phyloP scores from a whole-genome alignment of 2,113 vertebrate genomes.

The Sylvilagus bachmani region DNA sequence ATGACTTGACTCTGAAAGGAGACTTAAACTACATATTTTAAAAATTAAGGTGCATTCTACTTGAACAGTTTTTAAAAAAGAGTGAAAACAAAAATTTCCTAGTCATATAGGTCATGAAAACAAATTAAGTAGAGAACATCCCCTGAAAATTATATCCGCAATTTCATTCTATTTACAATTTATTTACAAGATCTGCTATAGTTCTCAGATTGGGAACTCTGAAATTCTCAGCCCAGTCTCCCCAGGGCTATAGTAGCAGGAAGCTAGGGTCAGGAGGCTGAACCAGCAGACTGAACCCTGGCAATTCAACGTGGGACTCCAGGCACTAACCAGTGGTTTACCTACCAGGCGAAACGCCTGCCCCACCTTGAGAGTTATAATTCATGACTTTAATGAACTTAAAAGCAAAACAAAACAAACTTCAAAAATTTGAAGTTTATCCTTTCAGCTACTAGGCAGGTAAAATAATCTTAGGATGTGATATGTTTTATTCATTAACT shows the following conservation, averaged over 20 bases:
- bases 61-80: slow-evolving; percentile 61
- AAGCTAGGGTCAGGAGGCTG: too few species aligned
- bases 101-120: slow-evolving; percentile 25
- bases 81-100: slow-evolving; percentile 27
- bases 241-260: too few species aligned
- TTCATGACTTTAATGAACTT: slow-evolving; percentile 36
- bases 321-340: too few species aligned
- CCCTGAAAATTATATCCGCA: slow-evolving; percentile 40
- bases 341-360: too few species aligned
- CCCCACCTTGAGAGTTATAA: slow-evolving; percentile 36
- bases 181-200: too few species aligned
- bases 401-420: not conserved
- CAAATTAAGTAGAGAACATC: slow-evolving; percentile 12
- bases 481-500: slow-evolving; percentile 45
- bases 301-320: too few species aligned
- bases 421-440: slow-evolving; percentile 7
- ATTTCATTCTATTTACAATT: slow-evolving; percentile 15
- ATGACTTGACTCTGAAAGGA: not conserved
- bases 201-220: not conserved
- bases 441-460: not conserved
- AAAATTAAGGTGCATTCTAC: not conserved
- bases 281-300: too few species aligned
- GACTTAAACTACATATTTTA: not conserved
- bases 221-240: slow-evolving; percentile 22
- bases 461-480: slow-evolving; percentile 52